phyloP scores from a whole-genome alignment of 2,113 vertebrate genomes.

The Bostrychus sinensis region DNA sequence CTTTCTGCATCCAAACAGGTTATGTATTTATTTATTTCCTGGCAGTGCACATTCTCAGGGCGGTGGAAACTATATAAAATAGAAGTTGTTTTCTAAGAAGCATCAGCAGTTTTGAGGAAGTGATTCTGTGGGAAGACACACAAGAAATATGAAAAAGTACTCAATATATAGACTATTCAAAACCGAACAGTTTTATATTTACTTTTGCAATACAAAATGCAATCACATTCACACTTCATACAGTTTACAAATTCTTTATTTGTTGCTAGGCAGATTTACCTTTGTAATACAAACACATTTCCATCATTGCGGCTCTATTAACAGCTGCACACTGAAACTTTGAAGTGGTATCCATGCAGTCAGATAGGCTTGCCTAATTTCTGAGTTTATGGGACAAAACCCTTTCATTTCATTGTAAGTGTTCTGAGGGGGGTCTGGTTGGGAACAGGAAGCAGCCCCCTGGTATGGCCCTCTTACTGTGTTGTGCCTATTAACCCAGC shows the following conservation, averaged over 20 bases:
- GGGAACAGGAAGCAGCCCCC: slow-evolving; percentile 77
- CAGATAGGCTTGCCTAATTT: slow-evolving; percentile 52
- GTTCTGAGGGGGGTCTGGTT: slow-evolving; percentile 63
- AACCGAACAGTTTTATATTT: slow-evolving; percentile 30
- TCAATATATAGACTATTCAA: slow-evolving; percentile 26
- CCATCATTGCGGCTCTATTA: slow-evolving; percentile 8
- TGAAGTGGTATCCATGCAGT: slow-evolving; percentile 18
- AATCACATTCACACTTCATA: slow-evolving; percentile 13
- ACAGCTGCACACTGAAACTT: slow-evolving; percentile 28
- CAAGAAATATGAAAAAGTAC: slow-evolving; percentile 27
- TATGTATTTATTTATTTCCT: slow-evolving; percentile 80
- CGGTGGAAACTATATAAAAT: slow-evolving; percentile 64
- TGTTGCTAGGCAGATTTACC: background rate
- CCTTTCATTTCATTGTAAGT: slow-evolving; percentile 68
- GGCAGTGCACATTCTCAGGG: slow-evolving; percentile 30
- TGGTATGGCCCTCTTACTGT: slow-evolving; percentile 66
- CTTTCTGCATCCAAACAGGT: slow-evolving; percentile 72
- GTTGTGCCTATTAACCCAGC: slow-evolving; percentile 78
- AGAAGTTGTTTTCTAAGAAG: slow-evolving; percentile 71
- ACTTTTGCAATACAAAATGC: slow-evolving; percentile 11
- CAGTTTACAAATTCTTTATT: slow-evolving; percentile 6
- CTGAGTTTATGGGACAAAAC: slow-evolving; percentile 52
- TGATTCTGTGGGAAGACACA: slow-evolving; percentile 50
- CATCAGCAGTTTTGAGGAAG: slow-evolving; percentile 72
- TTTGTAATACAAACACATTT: background rate